Evolutionary conservation across 1,140 invertebrate genomes (phyloP).

Genomic region (Cotesia chilonis): DNA sequence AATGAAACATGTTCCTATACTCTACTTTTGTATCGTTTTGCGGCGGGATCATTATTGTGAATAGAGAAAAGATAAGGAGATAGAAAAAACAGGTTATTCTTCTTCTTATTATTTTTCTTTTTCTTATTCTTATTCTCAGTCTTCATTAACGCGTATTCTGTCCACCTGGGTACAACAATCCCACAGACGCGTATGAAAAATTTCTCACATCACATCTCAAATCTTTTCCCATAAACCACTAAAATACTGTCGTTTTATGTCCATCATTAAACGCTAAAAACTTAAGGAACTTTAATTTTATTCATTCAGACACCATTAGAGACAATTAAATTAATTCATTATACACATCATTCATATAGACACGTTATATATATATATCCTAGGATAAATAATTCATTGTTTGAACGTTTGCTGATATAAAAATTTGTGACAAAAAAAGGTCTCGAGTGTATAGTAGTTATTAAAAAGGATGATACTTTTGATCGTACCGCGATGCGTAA

Average conservation of each 20-base stretch:
- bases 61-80: conserved; percentile 7
- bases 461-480: too few species aligned
- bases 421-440: too few species aligned
- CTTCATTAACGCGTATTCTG: neutral
- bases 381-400: neutral
- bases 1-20: conserved; percentile 19
- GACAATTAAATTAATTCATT: conserved; percentile 13
- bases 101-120: conserved; percentile 5
- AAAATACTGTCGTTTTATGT: conserved; percentile 6
- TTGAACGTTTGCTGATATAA: neutral
- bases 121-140: conserved; percentile 12
- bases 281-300: neutral
- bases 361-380: neutral
- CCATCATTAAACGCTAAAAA: conserved; percentile 12
- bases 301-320: neutral
- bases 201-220: conserved; percentile 13
- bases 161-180: neutral
- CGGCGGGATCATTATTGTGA: neutral
- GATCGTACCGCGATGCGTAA: too few species aligned
- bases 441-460: too few species aligned
- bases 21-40: conserved; percentile 11
- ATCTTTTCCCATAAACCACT: conserved; percentile 14
- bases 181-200: conserved; percentile 10
- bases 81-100: conserved; percentile 22
- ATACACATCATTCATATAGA: neutral